These are phyloP conservation scores for Butorides virescens DNA, from an alignment of 2,113 vertebrate species.

Conservation along the genomic window DNA sequence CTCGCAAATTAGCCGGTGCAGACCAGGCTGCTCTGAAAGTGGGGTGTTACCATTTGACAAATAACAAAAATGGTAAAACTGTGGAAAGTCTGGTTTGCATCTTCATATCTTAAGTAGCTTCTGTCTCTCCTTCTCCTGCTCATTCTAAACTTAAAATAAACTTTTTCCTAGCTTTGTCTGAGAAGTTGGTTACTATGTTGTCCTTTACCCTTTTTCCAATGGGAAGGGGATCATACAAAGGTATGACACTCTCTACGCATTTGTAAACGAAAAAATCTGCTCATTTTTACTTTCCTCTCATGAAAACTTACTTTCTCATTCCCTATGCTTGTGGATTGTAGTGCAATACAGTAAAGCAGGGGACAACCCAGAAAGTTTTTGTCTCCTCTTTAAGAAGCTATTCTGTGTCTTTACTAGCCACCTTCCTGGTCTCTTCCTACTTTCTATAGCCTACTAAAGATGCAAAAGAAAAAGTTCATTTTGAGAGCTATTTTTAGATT, in stretches of 20 bases:
- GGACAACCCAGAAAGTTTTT: not conserved
- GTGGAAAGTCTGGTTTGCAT: not conserved
- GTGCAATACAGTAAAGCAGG: not conserved
- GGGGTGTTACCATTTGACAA: not conserved
- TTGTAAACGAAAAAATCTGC: not conserved
- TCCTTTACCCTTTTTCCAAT: not conserved
- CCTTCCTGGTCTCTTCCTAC: not conserved
- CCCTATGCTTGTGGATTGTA: not conserved
- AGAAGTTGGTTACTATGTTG: not conserved
- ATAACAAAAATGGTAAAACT: not conserved
- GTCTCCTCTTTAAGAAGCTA: not conserved
- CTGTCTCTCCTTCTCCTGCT: not conserved
- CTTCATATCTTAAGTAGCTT: not conserved
- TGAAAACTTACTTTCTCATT: not conserved
- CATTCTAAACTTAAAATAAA: not conserved
- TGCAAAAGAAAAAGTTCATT: not conserved
- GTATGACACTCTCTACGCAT: not conserved
- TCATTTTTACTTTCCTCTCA: not conserved
- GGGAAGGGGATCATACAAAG: not conserved
- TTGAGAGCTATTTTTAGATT: not conserved
- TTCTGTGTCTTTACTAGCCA: not conserved
- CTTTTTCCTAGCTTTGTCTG: not conserved
- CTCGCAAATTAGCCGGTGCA: not conserved
- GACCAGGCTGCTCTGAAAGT: not conserved
- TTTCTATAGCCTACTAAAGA: not conserved